These are phyloP conservation scores for Sphaerolaimus hirsutus DNA, from an alignment of 2,888 invertebrate species.

Conservation along the genomic window DNA sequence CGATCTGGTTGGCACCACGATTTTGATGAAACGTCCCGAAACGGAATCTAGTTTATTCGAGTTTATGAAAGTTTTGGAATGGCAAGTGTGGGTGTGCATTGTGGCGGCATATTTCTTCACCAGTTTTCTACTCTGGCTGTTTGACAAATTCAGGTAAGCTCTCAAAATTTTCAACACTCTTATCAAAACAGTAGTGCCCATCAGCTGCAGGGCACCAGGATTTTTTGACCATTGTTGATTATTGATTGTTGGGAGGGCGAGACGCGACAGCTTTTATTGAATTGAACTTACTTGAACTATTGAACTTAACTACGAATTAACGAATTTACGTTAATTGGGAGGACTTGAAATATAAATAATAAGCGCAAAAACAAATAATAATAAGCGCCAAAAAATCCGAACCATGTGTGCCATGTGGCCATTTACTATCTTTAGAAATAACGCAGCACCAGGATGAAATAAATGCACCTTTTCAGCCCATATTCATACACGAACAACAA, in stretches of 20 bases:
- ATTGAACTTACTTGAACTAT: too few species aligned
- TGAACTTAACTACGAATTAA: too few species aligned
- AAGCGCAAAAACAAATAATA: too few species aligned
- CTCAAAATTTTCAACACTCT: not conserved
- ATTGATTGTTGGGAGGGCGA: too few species aligned
- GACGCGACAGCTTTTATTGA: too few species aligned
- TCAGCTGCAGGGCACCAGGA: too few species aligned
- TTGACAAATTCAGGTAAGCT: conserved; percentile 49
- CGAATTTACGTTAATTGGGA: too few species aligned
- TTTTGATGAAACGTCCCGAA: conserved; percentile 70
- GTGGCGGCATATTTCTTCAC: conserved; percentile 81
- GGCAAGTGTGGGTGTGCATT: conserved; percentile 87
- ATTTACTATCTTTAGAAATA: too few species aligned
- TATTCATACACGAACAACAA: conserved; percentile 80
- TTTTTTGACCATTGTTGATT: too few species aligned
- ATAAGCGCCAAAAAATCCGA: not conserved
- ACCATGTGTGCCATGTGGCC: not conserved
- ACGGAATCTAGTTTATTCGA: conserved; percentile 77
- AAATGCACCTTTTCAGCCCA: conserved; percentile 53
- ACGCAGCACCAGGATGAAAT: too few species aligned
- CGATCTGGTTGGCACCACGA: conserved; percentile 84
- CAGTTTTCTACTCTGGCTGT: conserved; percentile 75
- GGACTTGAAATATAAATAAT: too few species aligned
- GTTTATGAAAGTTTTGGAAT: conserved; percentile 66
- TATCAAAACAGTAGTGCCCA: not conserved